phyloP scores from a whole-genome alignment of 2,113 vertebrate genomes.

The Cromileptes altivelis region DNA sequence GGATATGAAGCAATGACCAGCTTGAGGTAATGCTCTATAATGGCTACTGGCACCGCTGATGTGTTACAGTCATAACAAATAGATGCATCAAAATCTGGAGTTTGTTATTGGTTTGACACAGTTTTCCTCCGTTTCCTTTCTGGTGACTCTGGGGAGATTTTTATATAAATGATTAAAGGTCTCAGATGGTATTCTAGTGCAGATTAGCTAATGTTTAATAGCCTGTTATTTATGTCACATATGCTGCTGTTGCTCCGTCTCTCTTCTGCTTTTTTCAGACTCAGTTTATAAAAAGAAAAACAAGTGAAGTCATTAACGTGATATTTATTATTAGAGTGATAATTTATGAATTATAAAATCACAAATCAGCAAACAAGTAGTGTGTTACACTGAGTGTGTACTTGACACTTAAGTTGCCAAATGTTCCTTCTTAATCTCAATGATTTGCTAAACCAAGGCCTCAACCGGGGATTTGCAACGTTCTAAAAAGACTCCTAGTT shows the following conservation, averaged over 20 bases:
- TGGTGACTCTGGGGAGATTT: not conserved
- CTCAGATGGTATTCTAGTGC: not conserved
- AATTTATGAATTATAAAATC: not conserved
- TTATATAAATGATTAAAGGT: no score
- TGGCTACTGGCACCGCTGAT: not conserved
- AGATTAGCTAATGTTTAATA: not conserved
- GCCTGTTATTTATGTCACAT: not conserved
- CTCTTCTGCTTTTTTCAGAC: not conserved
- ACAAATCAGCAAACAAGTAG: not conserved
- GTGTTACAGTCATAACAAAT: not conserved
- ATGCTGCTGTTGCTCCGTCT: not conserved
- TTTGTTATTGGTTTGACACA: not conserved
- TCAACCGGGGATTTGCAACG: no score
- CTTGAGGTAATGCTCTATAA: not conserved
- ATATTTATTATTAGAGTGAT: not conserved
- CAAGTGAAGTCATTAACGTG: no score
- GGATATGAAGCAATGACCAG: not conserved
- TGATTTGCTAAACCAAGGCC: not conserved
- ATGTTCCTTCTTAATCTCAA: not conserved
- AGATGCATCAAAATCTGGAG: slow-evolving; percentile 1
- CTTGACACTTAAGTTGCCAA: not conserved
- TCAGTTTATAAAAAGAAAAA: no score
- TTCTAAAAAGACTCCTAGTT: no score
- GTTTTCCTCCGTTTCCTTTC: not conserved
- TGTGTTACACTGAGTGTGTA: not conserved